phyloP scores from a whole-genome alignment of 92 coral and sea anemone genomes.

The Nematostella vectensis region DNA sequence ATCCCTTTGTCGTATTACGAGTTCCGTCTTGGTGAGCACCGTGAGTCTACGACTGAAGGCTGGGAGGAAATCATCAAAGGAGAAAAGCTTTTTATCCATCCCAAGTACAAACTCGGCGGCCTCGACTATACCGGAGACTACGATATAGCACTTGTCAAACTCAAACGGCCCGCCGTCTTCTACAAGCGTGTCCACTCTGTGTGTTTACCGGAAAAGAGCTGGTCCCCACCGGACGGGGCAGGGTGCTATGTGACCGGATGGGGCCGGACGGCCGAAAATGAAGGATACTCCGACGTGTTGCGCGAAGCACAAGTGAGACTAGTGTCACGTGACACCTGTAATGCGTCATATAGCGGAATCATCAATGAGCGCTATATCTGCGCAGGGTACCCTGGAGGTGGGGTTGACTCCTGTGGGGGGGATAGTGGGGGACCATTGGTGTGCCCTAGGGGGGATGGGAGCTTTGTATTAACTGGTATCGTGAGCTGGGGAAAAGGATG shows the following conservation, averaged over 20 bases:
- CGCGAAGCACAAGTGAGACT: slow-evolving; percentile 54
- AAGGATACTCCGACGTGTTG: slow-evolving; percentile 28
- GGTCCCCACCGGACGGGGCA: slow-evolving; percentile 19
- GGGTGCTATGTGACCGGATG: slow-evolving; percentile 61
- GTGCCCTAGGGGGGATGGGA: slow-evolving; percentile 53
- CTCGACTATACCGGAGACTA: slow-evolving; percentile 23
- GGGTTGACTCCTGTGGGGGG: slow-evolving; percentile 51
- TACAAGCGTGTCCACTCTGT: slow-evolving; percentile 46
- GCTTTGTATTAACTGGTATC: slow-evolving; percentile 53
- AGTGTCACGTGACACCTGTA: slow-evolving; percentile 39
- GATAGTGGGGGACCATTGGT: slow-evolving; percentile 75
- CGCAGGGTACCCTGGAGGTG: slow-evolving; percentile 38
- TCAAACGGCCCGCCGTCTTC: slow-evolving; percentile 41
- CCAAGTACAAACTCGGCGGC: slow-evolving; percentile 12
- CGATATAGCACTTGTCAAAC: slow-evolving; percentile 49
- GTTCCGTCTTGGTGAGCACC: slow-evolving; percentile 60
- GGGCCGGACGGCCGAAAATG: slow-evolving; percentile 28
- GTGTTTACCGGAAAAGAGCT: slow-evolving; percentile 51
- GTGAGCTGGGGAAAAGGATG: slow-evolving; percentile 56
- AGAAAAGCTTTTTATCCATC: slow-evolving; percentile 32
- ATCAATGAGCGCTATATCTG: slow-evolving; percentile 43
- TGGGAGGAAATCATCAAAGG: slow-evolving; percentile 44
- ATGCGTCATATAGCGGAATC: slow-evolving; percentile 47
- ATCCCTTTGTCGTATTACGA: slow-evolving; percentile 2
- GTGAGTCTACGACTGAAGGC: slow-evolving; percentile 31